phyloP scores from a whole-genome alignment of 2,797 vertebrate genomes.

The Spatula versicolor region DNA sequence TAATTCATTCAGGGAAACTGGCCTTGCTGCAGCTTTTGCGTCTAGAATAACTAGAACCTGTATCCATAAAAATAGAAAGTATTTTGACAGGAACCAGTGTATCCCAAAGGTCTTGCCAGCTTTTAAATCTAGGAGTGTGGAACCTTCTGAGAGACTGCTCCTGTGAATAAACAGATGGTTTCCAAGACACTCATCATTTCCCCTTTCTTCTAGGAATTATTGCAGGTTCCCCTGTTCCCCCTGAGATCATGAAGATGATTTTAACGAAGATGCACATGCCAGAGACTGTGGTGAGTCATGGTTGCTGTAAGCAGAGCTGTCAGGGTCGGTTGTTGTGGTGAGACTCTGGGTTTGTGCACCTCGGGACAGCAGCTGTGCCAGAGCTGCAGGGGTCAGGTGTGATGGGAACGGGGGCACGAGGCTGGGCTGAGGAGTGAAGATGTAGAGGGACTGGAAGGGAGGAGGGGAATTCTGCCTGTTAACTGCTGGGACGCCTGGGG shows the following conservation, averaged over 20 bases:
- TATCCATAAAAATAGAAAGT: neutral
- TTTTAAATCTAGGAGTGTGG: neutral
- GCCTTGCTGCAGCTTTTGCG: neutral
- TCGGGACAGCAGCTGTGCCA: neutral
- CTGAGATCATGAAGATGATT: slow-evolving; percentile 82
- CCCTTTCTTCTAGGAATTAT: slow-evolving; percentile 79
- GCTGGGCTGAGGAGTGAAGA: neutral
- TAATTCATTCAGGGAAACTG: neutral
- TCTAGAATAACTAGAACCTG: neutral
- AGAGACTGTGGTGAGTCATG: slow-evolving; percentile 83
- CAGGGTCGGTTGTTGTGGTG: neutral
- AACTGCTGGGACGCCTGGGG: neutral
- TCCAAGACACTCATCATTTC: neutral
- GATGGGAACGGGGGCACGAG: accelerated
- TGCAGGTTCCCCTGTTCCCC: slow-evolving; percentile 86
- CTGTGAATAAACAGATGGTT: neutral
- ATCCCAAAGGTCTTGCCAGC: neutral
- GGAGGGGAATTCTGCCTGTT: neutral
- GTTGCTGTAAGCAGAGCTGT: neutral
- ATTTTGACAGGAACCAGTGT: neutral
- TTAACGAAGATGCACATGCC: slow-evolving; percentile 78
- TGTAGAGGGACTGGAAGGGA: neutral
- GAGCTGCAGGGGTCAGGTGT: neutral
- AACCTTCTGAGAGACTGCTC: neutral
- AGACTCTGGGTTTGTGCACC: neutral